Base-by-base conservation (phyloP, 2,888 invertebrate genomes). In the Scelioninae gen. 1 region DNA sequence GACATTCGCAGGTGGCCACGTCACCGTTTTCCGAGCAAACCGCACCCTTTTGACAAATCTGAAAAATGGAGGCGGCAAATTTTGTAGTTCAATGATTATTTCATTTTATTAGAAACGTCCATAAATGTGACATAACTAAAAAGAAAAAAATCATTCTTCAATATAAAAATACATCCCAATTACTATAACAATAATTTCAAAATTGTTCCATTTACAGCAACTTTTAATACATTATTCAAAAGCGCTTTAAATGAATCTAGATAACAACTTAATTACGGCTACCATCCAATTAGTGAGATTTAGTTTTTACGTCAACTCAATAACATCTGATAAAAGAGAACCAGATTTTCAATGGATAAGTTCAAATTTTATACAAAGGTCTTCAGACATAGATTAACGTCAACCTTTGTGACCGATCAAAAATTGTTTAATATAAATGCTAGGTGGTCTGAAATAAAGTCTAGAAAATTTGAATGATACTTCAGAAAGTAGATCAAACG, bases 1-100 rank as follows among this genome's bases (percentile, higher is more conserved):
- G 97, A 92, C 98, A 98, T 87, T 96, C 96, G 92, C 98, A 98
- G 84, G 94, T 94, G 45, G 97, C 96, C 71, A 94, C 93, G 43
- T 95, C 95, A 60, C 93, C 93, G 87, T 94, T 94, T 88, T 95
- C 95, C 62, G 95, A 94, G 91, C 97, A 96, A 83, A 94, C 94
- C 76, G 97, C 96, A 76, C 97, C 96, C 92, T 95, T 95, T 84
- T 96, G 95, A 91, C 98, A 98, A 88, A 94, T 94, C 95, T 95
- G 90, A 65, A 86, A 76, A 78, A 29, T 15, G 16, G 7, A 29
- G 40, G 13, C 47, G 31, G 8, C 16, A 55, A 5, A 49, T 23
- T 51, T 38, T 15, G 13, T 13, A 47, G 16, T 32, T 13, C 2
- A 7, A 47, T 34, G 3, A 10, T 40, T 40, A 23, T 45, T 13